These are phyloP conservation scores for Berghia stephanieae DNA, from an alignment of 1,140 invertebrate species.

Conservation along the genomic window DNA sequence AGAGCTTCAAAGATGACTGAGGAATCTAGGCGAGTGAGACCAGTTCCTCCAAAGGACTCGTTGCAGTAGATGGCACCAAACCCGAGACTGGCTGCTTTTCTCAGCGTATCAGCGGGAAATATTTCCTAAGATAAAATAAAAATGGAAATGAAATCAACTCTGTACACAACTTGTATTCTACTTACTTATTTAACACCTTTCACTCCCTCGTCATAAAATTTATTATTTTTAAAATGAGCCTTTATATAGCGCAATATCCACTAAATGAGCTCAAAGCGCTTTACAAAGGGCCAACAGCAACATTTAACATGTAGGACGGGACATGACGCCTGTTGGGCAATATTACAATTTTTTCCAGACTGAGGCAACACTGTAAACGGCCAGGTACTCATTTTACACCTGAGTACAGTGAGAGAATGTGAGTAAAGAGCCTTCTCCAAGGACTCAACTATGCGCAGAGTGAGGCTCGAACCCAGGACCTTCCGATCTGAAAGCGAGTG, in stretches of 20 bases:
- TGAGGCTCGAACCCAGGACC: too few relatives aligned
- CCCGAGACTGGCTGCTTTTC: constrained; percentile 70
- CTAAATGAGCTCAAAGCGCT: background rate
- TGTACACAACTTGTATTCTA: background rate
- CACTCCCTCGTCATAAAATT: background rate
- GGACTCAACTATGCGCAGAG: too few relatives aligned
- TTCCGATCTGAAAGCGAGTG: too few relatives aligned
- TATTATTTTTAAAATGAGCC: too few relatives aligned
- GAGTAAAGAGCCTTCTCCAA: too few relatives aligned
- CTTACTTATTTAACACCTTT: background rate
- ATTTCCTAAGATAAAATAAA: constrained; percentile 57
- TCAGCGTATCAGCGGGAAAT: constrained; percentile 66
- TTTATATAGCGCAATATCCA: too few relatives aligned
- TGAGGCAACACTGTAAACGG: too few relatives aligned
- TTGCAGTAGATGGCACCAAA: constrained; percentile 73
- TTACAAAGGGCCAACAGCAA: background rate
- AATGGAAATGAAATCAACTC: background rate
- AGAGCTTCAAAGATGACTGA: constrained; percentile 75
- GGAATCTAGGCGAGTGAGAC: constrained; percentile 71
- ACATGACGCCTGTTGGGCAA: too few relatives aligned
- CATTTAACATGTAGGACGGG: background rate
- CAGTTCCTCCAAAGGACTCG: constrained; percentile 72
- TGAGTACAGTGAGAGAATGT: too few relatives aligned
- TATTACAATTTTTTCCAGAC: too few relatives aligned
- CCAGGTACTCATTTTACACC: too few relatives aligned